phyloP scores from a whole-genome alignment of 2,113 vertebrate species.

The Salvator merianae region DNA sequence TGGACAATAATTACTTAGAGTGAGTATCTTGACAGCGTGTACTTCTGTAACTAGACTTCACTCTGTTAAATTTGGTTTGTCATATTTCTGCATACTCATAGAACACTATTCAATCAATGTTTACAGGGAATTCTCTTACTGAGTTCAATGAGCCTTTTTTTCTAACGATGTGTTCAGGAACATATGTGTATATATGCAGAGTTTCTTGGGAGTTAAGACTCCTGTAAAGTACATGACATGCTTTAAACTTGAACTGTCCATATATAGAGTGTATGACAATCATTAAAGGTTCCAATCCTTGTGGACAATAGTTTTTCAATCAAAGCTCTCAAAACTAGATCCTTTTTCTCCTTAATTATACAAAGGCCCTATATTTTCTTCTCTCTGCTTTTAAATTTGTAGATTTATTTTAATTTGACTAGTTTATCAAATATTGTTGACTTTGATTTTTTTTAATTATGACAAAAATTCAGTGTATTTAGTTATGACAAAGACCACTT shows the following conservation, averaged over 20 bases:
- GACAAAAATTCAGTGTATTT: background rate
- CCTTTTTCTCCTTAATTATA: background rate
- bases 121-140: background rate
- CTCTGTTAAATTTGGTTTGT: background rate
- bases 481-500: background rate
- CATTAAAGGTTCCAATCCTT: background rate
- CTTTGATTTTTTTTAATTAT: background rate
- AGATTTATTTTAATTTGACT: background rate
- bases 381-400: background rate
- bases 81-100: background rate
- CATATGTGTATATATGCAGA: too few relatives aligned
- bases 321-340: background rate
- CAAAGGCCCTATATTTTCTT: background rate
- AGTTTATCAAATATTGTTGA: background rate
- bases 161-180: background rate
- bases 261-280: background rate
- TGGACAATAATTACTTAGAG: background rate
- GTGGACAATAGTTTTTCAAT: background rate
- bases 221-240: background rate
- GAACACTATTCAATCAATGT: background rate
- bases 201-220: too few relatives aligned
- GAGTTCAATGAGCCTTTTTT: background rate
- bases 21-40: background rate
- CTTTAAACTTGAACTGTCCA: background rate
- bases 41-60: background rate